Base-by-base conservation (phyloP, 2,797 vertebrate genomes). In the Aphelocoma californica region DNA sequence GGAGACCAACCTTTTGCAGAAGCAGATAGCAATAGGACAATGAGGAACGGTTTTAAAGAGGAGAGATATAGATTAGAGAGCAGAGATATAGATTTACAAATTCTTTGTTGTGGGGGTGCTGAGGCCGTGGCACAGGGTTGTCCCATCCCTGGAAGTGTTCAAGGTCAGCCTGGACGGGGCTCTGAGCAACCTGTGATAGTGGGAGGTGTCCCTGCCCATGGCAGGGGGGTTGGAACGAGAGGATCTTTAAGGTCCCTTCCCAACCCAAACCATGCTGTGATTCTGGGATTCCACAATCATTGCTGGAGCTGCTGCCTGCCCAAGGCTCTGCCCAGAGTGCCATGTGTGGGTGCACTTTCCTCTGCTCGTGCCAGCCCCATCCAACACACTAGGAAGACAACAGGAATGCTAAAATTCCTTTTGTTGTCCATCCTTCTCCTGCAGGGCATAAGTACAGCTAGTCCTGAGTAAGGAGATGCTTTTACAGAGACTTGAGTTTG, bases 261-360 rank as follows among this genome's bases (percentile, higher is more conserved):
- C 72, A 53, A 10, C 13, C 13, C 40, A 29, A 18, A 17, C 11
- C 40, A 34, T 18, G 12, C 73, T 62, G 42, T 14, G 48, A 26
- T 31, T 54, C 40, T 62, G 40, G 29, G 40, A 23, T 65, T 34
- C n/a, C 51, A 51, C 47, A 67, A 7, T 17, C 62, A 16, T 5
- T 53, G 18, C 72, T 45, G 54, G 62, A 60, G 70, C 66, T 82
- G 77, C 71, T 13, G 15, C 12, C 32, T 71, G 42, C 50, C 44
- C 62, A 2, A 1, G 1, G 32, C 48, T 47, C 69, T 88, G 69
- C 56, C 57, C 53, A 38, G 31, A 18, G 19, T 85, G 29, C 71
- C 31, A 2, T 1, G 24, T 10, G 18, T 51, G 70, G 10, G 9
- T 42, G 13, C 9, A 1, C 38, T 32, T 42, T 28, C 2, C 2